Conservation (phyloP, 2,888 invertebrate species). For the Anthophora plumipes region DNA sequence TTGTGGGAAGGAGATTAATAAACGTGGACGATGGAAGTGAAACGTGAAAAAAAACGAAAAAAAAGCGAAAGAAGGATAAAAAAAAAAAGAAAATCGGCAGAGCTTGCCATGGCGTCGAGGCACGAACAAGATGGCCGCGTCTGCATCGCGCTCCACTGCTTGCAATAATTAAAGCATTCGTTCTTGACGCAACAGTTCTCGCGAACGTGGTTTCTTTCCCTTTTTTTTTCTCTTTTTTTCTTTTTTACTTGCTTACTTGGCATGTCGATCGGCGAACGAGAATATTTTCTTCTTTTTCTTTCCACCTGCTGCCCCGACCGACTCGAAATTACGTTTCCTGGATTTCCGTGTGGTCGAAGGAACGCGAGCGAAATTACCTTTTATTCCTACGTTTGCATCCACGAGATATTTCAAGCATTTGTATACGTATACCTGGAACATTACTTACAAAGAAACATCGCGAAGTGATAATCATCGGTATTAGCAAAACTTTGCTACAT, state of each 20-base stretch:
- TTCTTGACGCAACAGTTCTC: conserved; percentile 46
- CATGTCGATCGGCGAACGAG: conserved; percentile 24
- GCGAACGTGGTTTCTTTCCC: conserved; percentile 33
- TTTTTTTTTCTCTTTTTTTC: too few species aligned
- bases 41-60: neutral
- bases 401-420: neutral
- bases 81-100: conserved; percentile 49
- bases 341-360: neutral
- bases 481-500: too few species aligned
- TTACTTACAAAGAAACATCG: too few species aligned
- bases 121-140: conserved; percentile 65
- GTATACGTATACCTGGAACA: too few species aligned
- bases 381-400: neutral
- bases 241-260: too few species aligned
- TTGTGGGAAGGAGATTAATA: too few species aligned
- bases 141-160: conserved; percentile 65
- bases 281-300: neutral
- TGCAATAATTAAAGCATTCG: conserved; percentile 65
- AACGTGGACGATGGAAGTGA: neutral
- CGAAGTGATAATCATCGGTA: too few species aligned
- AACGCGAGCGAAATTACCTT: conserved; percentile 1
- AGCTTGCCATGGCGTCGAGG: conserved; percentile 61
- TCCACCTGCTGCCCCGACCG: neutral
- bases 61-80: neutral
- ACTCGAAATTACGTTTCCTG: conserved; percentile 23